Evolutionary conservation across 2,113 vertebrate genomes (phyloP).

Genomic region (Corynorhinus townsendii): DNA sequence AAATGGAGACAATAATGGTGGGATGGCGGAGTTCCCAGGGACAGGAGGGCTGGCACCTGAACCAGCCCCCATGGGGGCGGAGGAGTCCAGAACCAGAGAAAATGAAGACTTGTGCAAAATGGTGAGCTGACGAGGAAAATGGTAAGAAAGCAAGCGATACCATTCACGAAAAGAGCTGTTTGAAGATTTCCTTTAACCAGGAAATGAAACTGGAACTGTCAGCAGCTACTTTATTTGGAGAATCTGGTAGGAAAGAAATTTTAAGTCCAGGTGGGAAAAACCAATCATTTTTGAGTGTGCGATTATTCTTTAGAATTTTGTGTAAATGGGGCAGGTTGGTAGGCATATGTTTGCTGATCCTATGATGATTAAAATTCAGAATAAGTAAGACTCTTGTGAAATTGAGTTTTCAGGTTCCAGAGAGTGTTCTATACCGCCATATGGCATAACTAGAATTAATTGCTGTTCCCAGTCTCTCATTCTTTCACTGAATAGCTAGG

Average conservation of each 20-base stretch:
- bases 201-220: constrained; percentile 34
- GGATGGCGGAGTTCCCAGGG: not conserved
- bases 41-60: not conserved
- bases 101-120: not conserved
- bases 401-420: constrained; percentile 61
- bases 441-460: constrained; percentile 67
- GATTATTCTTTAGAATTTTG: constrained; percentile 64
- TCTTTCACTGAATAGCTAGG: constrained; percentile 53
- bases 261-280: constrained; percentile 55
- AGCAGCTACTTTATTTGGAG: constrained; percentile 45
- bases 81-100: not conserved
- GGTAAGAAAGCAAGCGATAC: not conserved
- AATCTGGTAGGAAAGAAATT: constrained; percentile 41
- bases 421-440: constrained; percentile 53
- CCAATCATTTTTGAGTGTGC: constrained; percentile 43
- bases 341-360: constrained; percentile 72
- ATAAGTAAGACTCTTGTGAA: constrained; percentile 64
- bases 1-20: not conserved
- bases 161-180: not conserved
- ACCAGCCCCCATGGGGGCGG: not conserved
- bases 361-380: constrained; percentile 72
- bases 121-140: not conserved
- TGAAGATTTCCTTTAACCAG: constrained; percentile 34
- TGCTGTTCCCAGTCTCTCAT: constrained; percentile 43
- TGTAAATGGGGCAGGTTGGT: constrained; percentile 63